phyloP scores from a whole-genome alignment of 2,797 vertebrate genomes.

The Taenioides sp. region DNA sequence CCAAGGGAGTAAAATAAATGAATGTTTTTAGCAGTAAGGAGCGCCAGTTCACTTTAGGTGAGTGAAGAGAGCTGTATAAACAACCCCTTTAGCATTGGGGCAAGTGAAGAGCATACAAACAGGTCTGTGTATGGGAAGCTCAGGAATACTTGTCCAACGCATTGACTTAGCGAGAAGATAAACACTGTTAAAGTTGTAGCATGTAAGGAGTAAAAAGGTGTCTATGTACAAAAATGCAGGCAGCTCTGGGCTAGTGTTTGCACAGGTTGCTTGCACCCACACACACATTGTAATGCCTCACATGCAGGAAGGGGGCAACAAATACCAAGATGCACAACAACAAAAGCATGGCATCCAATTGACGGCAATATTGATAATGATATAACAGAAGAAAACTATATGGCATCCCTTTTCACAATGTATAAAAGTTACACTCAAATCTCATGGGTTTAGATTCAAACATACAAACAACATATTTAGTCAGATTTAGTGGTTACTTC shows the following conservation, averaged over 20 bases:
- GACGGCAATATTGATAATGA: neutral
- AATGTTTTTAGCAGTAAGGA: conserved; percentile 34
- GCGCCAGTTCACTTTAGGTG: conserved; percentile 60
- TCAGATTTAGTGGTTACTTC: neutral
- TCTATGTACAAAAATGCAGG: conserved; percentile 57
- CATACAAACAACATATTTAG: neutral
- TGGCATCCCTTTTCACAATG: neutral
- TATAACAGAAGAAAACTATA: neutral
- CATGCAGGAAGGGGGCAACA: conserved; percentile 49
- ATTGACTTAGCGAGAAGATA: conserved; percentile 54
- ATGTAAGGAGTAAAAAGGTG: conserved; percentile 46
- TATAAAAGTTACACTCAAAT: neutral
- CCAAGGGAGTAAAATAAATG: conserved; percentile 35
- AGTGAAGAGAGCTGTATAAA: conserved; percentile 65
- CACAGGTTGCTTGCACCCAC: conserved; percentile 57
- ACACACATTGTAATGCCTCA: conserved; percentile 42
- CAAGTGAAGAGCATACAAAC: conserved; percentile 60
- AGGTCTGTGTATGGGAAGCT: conserved; percentile 40
- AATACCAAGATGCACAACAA: conserved; percentile 32
- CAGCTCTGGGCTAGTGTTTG: conserved; percentile 57
- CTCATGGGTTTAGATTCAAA: neutral
- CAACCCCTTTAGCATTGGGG: conserved; percentile 60
- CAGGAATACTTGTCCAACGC: conserved; percentile 54
- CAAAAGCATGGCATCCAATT: conserved; percentile 11
- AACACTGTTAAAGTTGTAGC: conserved; percentile 51